Evolutionary conservation across 2,113 vertebrate species (phyloP), one percentile per base, ranked within the genome.

Genomic region (Mirounga angustirostris): DNA sequence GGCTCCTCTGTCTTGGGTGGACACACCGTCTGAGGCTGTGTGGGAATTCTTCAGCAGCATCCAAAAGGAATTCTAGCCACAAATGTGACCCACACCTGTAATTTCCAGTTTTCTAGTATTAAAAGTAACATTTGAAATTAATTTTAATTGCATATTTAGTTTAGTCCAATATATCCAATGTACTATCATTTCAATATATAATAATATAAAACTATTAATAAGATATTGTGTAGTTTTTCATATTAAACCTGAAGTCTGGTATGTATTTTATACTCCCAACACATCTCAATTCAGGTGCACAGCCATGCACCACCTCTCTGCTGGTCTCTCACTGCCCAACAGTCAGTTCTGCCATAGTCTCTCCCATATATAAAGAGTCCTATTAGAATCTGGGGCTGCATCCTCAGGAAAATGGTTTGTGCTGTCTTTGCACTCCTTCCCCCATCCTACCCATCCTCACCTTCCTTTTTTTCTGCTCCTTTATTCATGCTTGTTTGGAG

Each of bases 121-220:
- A 40, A 82, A 86, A 33, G 33, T 91, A 87, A 43, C 61, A 74
- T 0, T 19, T 80, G 61, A 80, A 80, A 65, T 84, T 50, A 80
- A 88, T 91, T 94, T 86, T 90, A 63, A 87, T 71, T 85, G 50
- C 83, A 36, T 81, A 33, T 73, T 73, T 91, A 74, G 84, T 54
- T 56, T 46, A 83, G 52, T 33, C 6, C 43, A 84, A 11, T 52
- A 1, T 88, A 52, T 43, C 52, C 19, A 71, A 33, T 30, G 19
- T 50, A 90, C 52, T 73, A 36, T 92, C 43, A 54, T 93, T 96
- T 79, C 50, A 15, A 71, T 59, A 59, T 90, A 16, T 80, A 88
- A 65, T 79, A 71, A 56, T 89, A 82, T 54, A 65, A 71, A 73
- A 56, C 43, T 96, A 86, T 52, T 58, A 95, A 82, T 40, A 50